phyloP scores from a whole-genome alignment of 2,888 invertebrate species.

The Dusona sp. region DNA sequence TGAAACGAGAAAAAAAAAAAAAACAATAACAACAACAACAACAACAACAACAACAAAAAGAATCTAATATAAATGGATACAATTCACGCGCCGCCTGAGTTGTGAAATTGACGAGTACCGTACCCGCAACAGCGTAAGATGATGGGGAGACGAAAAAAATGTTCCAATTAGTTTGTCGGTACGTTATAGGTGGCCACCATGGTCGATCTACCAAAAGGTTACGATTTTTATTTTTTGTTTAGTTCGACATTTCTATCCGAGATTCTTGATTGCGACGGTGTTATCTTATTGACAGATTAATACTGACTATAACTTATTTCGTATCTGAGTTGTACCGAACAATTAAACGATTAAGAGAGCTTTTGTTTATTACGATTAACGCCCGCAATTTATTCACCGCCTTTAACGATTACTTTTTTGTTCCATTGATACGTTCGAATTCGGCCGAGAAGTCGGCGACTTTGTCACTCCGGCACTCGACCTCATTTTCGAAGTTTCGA shows the following conservation, averaged over 20 bases:
- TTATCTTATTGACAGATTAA: conserved; percentile 78
- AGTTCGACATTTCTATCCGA: conserved; percentile 75
- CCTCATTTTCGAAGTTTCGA: conserved; percentile 34
- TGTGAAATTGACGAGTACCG: not conserved
- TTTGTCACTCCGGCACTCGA: conserved; percentile 49
- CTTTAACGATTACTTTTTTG: conserved; percentile 13
- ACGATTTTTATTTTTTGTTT: conserved; percentile 10
- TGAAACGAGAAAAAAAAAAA: not conserved
- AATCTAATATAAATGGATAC: not conserved
- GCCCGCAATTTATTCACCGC: conserved; percentile 29
- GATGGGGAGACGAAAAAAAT: not conserved
- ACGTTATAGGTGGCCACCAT: conserved; percentile 77
- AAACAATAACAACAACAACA: too few species aligned
- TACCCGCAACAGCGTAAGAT: not conserved
- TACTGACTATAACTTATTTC: conserved; percentile 75
- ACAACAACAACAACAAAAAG: too few species aligned
- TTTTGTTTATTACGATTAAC: conserved; percentile 51
- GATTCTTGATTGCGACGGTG: conserved; percentile 75
- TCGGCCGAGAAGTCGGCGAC: conserved; percentile 47
- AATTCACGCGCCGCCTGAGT: too few species aligned
- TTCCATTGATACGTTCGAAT: conserved; percentile 48
- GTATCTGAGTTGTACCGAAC: conserved; percentile 63
- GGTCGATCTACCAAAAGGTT: conserved; percentile 75
- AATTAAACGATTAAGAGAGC: conserved; percentile 64
- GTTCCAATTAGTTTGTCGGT: conserved; percentile 9